Percentiles rank a stretch among this genome's conserved stretches.
Evolutionary conservation across 1,140 invertebrate species (phyloP).

Genomic region (Acyrthosiphon pisum): DNA sequence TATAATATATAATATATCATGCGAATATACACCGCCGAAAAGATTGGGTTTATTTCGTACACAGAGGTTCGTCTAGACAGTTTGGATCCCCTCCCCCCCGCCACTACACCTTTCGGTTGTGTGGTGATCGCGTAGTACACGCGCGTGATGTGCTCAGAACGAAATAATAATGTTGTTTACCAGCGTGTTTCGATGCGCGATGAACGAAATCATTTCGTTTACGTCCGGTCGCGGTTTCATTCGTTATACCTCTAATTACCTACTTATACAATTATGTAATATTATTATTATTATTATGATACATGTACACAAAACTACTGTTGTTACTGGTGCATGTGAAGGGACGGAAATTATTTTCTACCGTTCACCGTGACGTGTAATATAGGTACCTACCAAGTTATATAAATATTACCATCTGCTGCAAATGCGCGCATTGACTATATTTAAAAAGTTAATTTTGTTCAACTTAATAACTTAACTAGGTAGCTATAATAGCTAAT

Average conservation of each 20-base stretch:
- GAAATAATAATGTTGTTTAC: background rate
- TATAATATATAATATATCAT: too few relatives aligned
- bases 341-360: background rate
- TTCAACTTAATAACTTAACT: too few relatives aligned
- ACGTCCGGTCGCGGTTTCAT: background rate
- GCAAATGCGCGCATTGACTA: background rate
- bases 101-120: too few relatives aligned
- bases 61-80: background rate
- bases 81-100: background rate
- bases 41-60: background rate
- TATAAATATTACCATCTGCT: too few relatives aligned
- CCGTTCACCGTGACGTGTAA: background rate
- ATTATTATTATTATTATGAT: background rate
- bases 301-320: background rate
- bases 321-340: background rate
- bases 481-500: too few relatives aligned
- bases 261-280: background rate
- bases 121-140: background rate
- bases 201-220: background rate
- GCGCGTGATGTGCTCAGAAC: background rate
- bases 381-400: too few relatives aligned
- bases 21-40: background rate
- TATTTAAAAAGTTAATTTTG: background rate
- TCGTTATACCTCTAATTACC: background rate
- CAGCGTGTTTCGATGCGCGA: background rate